Conservation (phyloP, 2,888 invertebrate genomes). For the Calliphora vomitoria region DNA sequence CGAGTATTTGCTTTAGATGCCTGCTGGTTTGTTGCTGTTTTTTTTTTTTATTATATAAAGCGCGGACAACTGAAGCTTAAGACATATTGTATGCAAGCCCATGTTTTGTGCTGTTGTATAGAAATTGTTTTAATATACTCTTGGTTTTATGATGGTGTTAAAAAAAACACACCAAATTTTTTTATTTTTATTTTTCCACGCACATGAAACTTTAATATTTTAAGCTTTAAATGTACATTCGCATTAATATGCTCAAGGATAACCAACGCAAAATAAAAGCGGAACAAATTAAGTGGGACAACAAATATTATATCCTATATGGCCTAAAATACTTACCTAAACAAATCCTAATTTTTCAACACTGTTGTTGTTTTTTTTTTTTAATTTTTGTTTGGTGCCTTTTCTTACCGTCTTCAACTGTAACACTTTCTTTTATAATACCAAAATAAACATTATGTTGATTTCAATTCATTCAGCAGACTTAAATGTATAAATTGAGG, state of each 20-base stretch:
- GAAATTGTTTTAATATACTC: constrained; percentile 57
- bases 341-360: constrained; percentile 19
- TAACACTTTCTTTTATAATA: not conserved
- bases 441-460: constrained; percentile 6
- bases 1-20: constrained; percentile 4
- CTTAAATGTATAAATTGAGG: not conserved
- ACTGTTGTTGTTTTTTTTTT: not conserved
- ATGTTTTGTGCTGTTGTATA: constrained; percentile 21
- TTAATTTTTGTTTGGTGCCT: not conserved
- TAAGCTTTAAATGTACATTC: constrained; percentile 47
- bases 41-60: not conserved
- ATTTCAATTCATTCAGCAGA: constrained; percentile 4
- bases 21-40: constrained; percentile 1
- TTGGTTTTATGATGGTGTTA: constrained; percentile 15
- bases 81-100: constrained; percentile 59
- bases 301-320: not conserved
- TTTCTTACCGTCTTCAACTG: not conserved
- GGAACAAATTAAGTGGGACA: not conserved
- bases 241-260: constrained; percentile 36
- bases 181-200: not conserved
- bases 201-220: constrained; percentile 49
- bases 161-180: not conserved
- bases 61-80: constrained; percentile 32
- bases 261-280: not conserved
- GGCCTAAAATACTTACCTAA: constrained; percentile 7